These are phyloP conservation scores for Dryoscopus gambensis DNA, from an alignment of 2,113 vertebrate genomes.

Conservation along the genomic window DNA sequence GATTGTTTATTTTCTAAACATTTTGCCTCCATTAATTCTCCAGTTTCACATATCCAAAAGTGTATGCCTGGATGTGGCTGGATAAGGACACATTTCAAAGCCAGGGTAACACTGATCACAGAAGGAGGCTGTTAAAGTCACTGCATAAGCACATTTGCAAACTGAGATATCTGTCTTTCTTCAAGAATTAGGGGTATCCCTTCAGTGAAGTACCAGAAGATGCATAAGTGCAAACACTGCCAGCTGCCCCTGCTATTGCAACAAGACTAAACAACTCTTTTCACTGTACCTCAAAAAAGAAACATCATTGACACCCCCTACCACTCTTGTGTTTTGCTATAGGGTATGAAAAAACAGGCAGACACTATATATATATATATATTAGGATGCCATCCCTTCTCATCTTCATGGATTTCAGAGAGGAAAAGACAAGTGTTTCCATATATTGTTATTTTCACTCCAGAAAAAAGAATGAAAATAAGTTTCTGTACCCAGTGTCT, in stretches of 20 bases:
- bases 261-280: slow-evolving; percentile 12
- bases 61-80: neutral
- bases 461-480: slow-evolving; percentile 27
- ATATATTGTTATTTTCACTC: neutral
- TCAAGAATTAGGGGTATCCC: neutral
- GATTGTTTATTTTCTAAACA: neutral
- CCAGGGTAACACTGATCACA: neutral
- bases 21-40: neutral
- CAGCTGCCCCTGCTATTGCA: neutral
- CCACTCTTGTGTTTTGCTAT: neutral
- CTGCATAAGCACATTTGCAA: neutral
- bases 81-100: neutral
- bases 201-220: neutral
- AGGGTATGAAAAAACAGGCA: neutral
- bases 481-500: slow-evolving; percentile 1
- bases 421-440: slow-evolving; percentile 14
- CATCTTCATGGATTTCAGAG: neutral
- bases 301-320: neutral
- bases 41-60: neutral
- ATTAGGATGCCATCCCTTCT: neutral
- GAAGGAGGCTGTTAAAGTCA: neutral
- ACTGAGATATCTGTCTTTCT: neutral
- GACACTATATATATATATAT: neutral
- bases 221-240: neutral
- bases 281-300: neutral